These are phyloP conservation scores for Mastomys coucha DNA, from an alignment of 2,113 vertebrate genomes.

Conservation along the genomic window DNA sequence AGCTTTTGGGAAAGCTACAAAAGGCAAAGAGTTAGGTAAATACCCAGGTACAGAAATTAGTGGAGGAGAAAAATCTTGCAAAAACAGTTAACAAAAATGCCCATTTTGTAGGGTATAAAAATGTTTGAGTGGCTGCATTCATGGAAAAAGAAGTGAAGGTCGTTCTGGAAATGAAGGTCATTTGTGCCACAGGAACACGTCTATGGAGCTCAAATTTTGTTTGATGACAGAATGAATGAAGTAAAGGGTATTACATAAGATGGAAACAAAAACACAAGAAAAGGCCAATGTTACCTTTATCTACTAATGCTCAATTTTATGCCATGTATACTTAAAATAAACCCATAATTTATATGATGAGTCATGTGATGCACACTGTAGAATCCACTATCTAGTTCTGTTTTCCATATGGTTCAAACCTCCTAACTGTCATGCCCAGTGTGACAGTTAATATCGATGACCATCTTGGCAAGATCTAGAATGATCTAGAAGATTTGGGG, in stretches of 20 bases:
- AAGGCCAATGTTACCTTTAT: no score
- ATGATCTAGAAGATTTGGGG: background rate
- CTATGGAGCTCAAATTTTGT: background rate
- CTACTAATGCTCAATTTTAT: background rate
- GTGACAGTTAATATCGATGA: background rate
- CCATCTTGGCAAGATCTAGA: no score
- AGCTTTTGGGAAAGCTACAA: background rate
- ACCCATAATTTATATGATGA: background rate
- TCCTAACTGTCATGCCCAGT: background rate
- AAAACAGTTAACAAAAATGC: background rate
- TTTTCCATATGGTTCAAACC: rapidly evolving
- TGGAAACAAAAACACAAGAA: background rate
- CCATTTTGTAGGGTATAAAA: background rate
- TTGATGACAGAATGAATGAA: background rate
- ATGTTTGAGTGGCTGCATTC: background rate
- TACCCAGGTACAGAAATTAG: background rate
- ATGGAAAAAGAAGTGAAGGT: background rate
- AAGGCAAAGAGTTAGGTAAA: background rate
- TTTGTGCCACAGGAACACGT: background rate
- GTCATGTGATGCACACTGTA: background rate
- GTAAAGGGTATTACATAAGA: rapidly evolving
- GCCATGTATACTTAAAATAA: background rate
- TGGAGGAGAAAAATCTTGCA: background rate
- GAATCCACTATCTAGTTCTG: background rate
- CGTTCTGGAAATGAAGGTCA: background rate